These are phyloP conservation scores for Malurus cyaneus DNA, from an alignment of 2,113 vertebrate species.

Conservation along the genomic window DNA sequence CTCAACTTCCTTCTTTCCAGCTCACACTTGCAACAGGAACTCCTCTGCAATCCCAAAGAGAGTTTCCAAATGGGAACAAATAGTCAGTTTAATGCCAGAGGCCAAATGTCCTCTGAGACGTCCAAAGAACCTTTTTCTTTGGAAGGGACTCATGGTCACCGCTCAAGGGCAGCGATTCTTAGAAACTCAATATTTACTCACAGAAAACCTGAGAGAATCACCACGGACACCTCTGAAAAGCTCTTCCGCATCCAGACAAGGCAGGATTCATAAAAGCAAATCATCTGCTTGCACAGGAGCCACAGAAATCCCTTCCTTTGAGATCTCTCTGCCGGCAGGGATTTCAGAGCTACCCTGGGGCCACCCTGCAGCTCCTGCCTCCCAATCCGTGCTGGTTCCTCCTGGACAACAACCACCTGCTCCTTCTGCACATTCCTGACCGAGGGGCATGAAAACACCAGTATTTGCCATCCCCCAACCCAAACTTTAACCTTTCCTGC, in stretches of 20 bases:
- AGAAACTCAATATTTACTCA: constrained; percentile 5
- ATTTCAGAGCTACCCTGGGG: fast-evolving
- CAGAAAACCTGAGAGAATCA: not conserved
- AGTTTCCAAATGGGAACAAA: not conserved
- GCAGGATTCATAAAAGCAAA: not conserved
- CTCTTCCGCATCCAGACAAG: not conserved
- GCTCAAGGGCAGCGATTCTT: not conserved
- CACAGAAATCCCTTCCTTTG: not conserved
- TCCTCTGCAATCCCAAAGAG: not conserved
- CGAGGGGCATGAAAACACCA: fast-evolving
- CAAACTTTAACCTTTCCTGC: not conserved
- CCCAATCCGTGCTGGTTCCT: fast-evolving
- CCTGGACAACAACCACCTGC: not conserved
- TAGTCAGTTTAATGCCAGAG: not conserved
- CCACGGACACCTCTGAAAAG: not conserved
- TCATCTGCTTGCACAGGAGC: not conserved
- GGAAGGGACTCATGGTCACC: not conserved
- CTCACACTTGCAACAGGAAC: not conserved
- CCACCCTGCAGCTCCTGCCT: not conserved
- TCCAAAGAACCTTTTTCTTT: not conserved
- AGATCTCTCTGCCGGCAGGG: fast-evolving
- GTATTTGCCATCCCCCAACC: not conserved
- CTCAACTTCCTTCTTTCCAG: not conserved
- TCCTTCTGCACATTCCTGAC: not conserved
- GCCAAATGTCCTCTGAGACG: not conserved